Evolutionary conservation across 2,797 vertebrate genomes (phyloP).

Genomic region (Tarsius wallacei): DNA sequence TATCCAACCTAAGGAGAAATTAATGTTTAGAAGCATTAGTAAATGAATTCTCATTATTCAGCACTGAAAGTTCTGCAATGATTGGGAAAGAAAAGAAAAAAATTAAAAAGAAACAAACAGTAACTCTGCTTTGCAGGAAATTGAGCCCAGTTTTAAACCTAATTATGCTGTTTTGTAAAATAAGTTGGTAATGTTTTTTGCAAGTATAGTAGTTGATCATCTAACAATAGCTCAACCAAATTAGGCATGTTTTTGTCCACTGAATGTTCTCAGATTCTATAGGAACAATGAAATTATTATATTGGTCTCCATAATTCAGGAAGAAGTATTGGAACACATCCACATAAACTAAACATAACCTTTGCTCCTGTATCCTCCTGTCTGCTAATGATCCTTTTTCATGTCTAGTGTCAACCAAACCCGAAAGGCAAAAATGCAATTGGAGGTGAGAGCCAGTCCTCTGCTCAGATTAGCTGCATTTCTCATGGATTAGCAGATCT

Average conservation of each 20-base stretch:
- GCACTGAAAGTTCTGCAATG: neutral
- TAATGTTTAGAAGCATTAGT: conserved; percentile 31
- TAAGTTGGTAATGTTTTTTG: neutral
- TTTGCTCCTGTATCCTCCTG: neutral
- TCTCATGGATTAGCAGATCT: conserved; percentile 73
- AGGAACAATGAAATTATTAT: neutral
- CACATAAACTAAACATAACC: neutral
- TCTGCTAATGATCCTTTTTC: conserved; percentile 56
- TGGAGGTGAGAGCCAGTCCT: conserved; percentile 56
- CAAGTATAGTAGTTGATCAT: neutral
- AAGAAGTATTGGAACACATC: neutral
- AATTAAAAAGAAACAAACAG: neutral
- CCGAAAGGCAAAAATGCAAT: conserved; percentile 41
- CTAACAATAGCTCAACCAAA: neutral
- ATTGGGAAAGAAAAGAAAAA: neutral
- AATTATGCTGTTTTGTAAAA: neutral
- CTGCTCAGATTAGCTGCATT: conserved; percentile 58
- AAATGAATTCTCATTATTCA: conserved; percentile 35
- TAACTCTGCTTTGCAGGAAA: conserved; percentile 15
- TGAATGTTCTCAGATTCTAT: neutral
- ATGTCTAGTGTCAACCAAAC: conserved; percentile 41
- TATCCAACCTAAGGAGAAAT: neutral
- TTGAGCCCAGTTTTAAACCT: neutral
- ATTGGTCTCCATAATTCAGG: neutral
- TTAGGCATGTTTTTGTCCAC: neutral